phyloP scores from a whole-genome alignment of 2,113 vertebrate species.

The Aythya baeri region DNA sequence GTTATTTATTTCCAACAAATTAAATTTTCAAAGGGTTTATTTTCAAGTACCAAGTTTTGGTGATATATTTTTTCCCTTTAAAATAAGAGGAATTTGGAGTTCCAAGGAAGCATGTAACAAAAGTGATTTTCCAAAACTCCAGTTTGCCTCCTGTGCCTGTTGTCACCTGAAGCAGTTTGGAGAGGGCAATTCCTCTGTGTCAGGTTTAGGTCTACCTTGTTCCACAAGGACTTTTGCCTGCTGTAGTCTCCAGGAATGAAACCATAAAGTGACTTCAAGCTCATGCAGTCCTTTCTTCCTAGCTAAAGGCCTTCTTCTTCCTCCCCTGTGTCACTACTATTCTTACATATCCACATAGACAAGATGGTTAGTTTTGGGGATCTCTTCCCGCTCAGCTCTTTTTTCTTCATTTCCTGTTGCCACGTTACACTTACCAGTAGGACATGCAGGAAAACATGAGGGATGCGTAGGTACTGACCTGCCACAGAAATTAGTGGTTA shows the following conservation, averaged over 20 bases:
- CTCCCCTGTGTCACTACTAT: background rate
- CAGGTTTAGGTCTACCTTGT: background rate
- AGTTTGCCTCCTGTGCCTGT: background rate
- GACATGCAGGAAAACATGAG: background rate
- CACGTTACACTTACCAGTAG: background rate
- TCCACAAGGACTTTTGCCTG: background rate
- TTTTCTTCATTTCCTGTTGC: background rate
- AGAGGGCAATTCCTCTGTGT: background rate
- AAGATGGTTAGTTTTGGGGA: background rate
- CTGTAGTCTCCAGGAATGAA: background rate
- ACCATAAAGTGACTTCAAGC: background rate
- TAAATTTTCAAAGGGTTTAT: background rate
- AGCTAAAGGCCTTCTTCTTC: background rate
- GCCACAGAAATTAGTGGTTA: background rate
- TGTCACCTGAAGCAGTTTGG: background rate
- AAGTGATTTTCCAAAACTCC: background rate
- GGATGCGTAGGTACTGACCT: background rate
- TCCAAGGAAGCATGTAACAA: background rate
- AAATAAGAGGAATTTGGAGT: background rate
- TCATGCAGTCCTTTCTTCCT: too few relatives aligned
- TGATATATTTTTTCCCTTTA: background rate
- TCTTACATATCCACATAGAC: background rate
- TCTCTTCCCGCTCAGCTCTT: background rate
- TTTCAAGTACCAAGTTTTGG: background rate
- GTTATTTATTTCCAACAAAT: constrained; percentile 4